These are phyloP conservation scores for Otis tarda DNA, from an alignment of 2,113 vertebrate genomes.

Conservation along the genomic window DNA sequence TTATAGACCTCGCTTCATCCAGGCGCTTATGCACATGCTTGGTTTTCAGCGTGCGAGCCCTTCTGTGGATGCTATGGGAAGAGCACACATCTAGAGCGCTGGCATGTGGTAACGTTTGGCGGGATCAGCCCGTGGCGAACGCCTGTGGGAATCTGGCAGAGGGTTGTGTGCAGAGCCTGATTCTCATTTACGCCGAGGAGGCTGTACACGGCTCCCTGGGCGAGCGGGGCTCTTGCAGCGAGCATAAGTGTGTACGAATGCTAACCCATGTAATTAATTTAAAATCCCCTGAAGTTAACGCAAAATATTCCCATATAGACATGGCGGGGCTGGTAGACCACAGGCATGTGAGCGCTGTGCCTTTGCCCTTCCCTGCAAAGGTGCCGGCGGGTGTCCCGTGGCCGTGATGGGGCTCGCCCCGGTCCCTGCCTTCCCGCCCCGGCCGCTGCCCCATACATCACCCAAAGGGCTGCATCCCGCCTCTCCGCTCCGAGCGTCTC, in stretches of 20 bases:
- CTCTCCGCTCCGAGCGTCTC: neutral
- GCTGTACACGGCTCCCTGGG: neutral
- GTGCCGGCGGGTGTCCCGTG: fast-evolving
- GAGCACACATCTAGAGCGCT: neutral
- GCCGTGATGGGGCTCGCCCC: fast-evolving
- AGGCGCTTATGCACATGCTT: neutral
- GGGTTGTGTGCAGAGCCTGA: neutral
- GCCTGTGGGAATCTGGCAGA: constrained; percentile 8
- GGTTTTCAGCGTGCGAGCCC: neutral
- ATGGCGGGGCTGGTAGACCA: neutral
- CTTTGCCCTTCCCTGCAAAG: neutral
- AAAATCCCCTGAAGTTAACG: neutral
- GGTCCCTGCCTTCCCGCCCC: fast-evolving
- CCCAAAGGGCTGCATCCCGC: neutral
- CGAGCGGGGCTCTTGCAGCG: neutral
- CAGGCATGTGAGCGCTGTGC: neutral
- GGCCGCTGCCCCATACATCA: fast-evolving
- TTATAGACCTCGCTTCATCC: neutral
- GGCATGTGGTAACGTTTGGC: neutral
- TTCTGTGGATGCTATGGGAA: neutral
- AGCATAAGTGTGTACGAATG: neutral
- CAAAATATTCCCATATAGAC: neutral
- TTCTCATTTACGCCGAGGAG: neutral
- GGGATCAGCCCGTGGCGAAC: neutral
- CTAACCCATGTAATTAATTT: neutral